These are phyloP conservation scores for Ageneiosus marmoratus DNA, from an alignment of 2,113 vertebrate species.

Conservation along the genomic window DNA sequence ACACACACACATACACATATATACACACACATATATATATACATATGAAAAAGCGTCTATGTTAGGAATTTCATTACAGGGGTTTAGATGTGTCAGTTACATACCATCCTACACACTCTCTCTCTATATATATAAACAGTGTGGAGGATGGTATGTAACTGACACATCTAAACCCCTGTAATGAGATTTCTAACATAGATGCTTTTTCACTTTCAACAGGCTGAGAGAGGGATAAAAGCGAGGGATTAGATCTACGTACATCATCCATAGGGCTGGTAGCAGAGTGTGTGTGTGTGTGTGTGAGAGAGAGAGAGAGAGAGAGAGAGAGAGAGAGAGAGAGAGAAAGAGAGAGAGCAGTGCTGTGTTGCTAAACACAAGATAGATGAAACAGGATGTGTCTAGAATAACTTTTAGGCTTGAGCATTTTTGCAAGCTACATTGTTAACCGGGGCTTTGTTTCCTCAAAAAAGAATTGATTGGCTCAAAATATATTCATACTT, in stretches of 20 bases:
- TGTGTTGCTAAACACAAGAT: neutral
- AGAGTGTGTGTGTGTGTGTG: neutral
- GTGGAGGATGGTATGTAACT: constrained; percentile 12
- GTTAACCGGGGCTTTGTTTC: constrained; percentile 1
- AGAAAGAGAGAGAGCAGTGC: too few species aligned
- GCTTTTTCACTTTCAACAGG: constrained; percentile 48
- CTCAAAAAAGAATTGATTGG: neutral
- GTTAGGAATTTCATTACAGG: too few species aligned
- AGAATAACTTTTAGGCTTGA: neutral
- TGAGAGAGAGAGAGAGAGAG: too few species aligned
- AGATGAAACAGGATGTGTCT: neutral
- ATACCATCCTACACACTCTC: too few species aligned
- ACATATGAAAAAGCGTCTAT: too few species aligned
- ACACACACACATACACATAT: neutral
- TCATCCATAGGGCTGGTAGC: constrained; percentile 36
- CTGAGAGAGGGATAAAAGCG: constrained; percentile 34
- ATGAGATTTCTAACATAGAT: constrained; percentile 56
- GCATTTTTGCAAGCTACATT: neutral
- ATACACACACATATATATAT: too few species aligned
- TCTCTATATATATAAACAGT: too few species aligned
- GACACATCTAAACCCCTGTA: constrained; percentile 54
- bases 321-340: too few species aligned
- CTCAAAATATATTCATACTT: neutral
- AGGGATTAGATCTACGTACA: constrained; percentile 52
- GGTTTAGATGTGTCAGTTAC: too few species aligned